These are phyloP conservation scores for Anguilla anguilla DNA, from an alignment of 2,797 vertebrate genomes.

Conservation along the genomic window DNA sequence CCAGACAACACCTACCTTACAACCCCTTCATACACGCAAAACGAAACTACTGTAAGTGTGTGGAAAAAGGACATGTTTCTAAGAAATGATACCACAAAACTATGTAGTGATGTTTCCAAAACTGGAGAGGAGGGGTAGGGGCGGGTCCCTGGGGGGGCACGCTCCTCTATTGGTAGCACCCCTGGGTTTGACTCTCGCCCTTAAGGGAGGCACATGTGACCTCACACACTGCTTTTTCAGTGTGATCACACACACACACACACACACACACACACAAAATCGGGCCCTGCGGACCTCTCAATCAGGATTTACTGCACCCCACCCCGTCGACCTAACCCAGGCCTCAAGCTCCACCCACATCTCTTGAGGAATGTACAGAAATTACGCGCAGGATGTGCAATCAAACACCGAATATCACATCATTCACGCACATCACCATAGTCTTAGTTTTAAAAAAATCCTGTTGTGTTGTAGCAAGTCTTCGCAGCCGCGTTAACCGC, in stretches of 20 bases:
- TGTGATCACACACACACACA: not conserved
- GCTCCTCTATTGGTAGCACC: not conserved
- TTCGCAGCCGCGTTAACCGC: not conserved
- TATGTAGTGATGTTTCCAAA: too few species aligned
- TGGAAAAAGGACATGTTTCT: not conserved
- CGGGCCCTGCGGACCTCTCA: slow-evolving; percentile 11
- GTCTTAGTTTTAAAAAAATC: not conserved
- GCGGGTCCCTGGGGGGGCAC: too few species aligned
- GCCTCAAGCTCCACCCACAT: not conserved
- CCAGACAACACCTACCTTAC: too few species aligned
- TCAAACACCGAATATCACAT: not conserved
- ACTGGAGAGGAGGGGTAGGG: too few species aligned
- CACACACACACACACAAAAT: not conserved
- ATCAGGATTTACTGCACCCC: slow-evolving; percentile 13
- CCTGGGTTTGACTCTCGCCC: not conserved
- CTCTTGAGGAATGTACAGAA: slow-evolving; percentile 49
- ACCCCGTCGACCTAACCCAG: not conserved
- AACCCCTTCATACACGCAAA: too few species aligned
- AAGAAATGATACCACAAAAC: too few species aligned
- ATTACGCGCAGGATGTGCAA: slow-evolving; percentile 40
- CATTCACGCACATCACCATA: not conserved
- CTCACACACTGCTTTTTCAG: not conserved
- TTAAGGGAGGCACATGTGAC: not conserved
- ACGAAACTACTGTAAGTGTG: not conserved
- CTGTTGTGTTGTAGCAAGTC: not conserved